Evolutionary conservation across 2,888 invertebrate genomes (phyloP), one percentile per base, ranked within the genome.

Genomic region (Agelastica alni): DNA sequence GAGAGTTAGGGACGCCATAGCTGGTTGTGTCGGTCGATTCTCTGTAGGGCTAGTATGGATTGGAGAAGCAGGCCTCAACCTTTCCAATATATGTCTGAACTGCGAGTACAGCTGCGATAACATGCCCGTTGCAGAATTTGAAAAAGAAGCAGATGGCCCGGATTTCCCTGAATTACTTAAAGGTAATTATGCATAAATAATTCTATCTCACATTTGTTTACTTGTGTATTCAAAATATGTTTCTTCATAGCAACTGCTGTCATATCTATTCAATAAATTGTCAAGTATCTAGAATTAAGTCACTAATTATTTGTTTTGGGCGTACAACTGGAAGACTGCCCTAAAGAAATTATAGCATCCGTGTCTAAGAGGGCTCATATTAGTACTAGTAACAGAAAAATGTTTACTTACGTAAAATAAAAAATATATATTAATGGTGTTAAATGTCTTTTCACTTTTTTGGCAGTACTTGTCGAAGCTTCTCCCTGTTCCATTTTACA

Each of bases 121-220:
- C 37, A 36, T 36, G 37, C 12, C 37, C 37, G 14, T 36, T 36
- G 37, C 12, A 36, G 37, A 36, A 10, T 13, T 36, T 3, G 53
- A 56, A 59, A 22, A n/a, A n/a, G n/a, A n/a, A n/a, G n/a, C n/a
- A n/a, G n/a, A n/a, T n/a, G n/a, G n/a, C 6, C 6, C 22, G 22
- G 22, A 22, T 4, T 22, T 22, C 22, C 22, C 22, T 22, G 6
- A 22, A 5, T 6, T 6, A 22, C 22, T 5, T 22, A 6, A 22
- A 22, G n/a, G n/a, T n/a, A n/a, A n/a, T n/a, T n/a, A n/a, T n/a
- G n/a, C n/a, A n/a, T n/a, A n/a, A n/a, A n/a, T n/a, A n/a, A n/a
- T n/a, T n/a, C n/a, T n/a, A n/a, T n/a, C n/a, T n/a, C n/a, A n/a
- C n/a, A n/a, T n/a, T n/a, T n/a, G n/a, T n/a, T n/a, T n/a, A n/a